phyloP scores from a whole-genome alignment of 2,797 vertebrate genomes.

The Ataeniobius toweri region DNA sequence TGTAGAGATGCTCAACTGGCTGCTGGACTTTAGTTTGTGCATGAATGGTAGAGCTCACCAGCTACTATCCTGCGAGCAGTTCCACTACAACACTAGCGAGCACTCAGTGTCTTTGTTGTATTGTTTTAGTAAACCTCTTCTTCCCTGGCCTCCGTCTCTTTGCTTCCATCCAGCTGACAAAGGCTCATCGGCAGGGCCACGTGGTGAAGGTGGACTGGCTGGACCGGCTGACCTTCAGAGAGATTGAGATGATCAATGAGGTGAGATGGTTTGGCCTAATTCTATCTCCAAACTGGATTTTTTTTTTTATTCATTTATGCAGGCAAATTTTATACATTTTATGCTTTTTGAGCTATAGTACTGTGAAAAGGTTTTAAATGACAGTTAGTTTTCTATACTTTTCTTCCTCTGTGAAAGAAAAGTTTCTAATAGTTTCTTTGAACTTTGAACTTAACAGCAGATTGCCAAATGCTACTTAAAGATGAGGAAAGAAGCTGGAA shows the following conservation, averaged over 20 bases:
- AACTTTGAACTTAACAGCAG: background rate
- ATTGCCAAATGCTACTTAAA: background rate
- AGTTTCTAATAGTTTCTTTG: background rate
- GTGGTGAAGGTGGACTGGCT: constrained; percentile 99
- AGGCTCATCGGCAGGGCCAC: constrained; percentile 97
- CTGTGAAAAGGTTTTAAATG: background rate
- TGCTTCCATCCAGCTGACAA: constrained; percentile 88
- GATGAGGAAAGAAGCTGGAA: background rate
- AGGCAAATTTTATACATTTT: background rate
- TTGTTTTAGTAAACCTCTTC: constrained; percentile 8
- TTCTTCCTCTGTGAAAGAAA: background rate
- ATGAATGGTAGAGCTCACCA: constrained; percentile 56
- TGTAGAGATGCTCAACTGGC: constrained; percentile 49
- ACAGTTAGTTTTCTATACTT: background rate
- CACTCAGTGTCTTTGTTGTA: background rate
- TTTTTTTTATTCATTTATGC: background rate
- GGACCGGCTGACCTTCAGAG: constrained; percentile 96
- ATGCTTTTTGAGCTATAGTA: background rate
- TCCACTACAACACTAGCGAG: constrained; percentile 15
- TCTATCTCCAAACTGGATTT: background rate
- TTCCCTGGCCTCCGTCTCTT: background rate
- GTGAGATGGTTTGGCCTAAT: constrained; percentile 69
- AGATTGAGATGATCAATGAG: constrained; percentile 99
- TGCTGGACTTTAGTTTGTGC: constrained; percentile 57
- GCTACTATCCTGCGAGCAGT: constrained; percentile 39